Percentiles rank a stretch among this genome's conserved stretches.
These are phyloP conservation scores for Drepana arcuata DNA, from an alignment of 1,140 invertebrate species.

Conservation along the genomic window DNA sequence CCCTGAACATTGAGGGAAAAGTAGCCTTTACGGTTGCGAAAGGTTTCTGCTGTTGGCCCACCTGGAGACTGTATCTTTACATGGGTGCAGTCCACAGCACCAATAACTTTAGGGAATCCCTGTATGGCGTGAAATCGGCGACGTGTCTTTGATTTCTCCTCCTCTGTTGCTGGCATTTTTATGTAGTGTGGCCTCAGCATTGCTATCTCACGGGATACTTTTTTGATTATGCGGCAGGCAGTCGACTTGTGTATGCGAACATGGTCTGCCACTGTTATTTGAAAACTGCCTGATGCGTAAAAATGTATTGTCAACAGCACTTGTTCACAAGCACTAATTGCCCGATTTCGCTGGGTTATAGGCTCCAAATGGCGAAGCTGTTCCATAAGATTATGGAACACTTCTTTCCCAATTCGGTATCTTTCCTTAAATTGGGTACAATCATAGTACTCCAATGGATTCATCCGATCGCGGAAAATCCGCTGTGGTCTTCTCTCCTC, in stretches of 20 bases:
- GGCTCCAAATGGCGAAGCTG: constrained; percentile 4
- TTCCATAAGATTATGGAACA: no score
- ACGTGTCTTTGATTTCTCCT: constrained; percentile 5
- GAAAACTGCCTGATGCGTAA: constrained; percentile 15
- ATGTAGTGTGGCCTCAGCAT: constrained; percentile 7
- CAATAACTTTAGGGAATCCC: constrained; percentile 19
- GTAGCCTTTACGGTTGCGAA: constrained; percentile 13
- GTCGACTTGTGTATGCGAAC: constrained; percentile 12
- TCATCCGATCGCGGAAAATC: no score
- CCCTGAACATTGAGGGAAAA: constrained; percentile 16
- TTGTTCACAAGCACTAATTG: constrained; percentile 4
- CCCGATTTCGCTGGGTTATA: neutral
- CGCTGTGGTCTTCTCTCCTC: no score
- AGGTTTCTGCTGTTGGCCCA: constrained; percentile 11
- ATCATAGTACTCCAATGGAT: no score
- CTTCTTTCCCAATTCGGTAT: no score
- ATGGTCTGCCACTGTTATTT: constrained; percentile 15
- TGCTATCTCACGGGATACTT: constrained; percentile 15
- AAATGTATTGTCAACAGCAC: constrained; percentile 14
- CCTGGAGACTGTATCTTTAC: constrained; percentile 14
- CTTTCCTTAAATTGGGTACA: no score
- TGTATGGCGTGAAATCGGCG: constrained; percentile 23
- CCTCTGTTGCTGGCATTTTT: neutral
- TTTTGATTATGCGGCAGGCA: constrained; percentile 14
- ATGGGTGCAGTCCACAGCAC: constrained; percentile 17